phyloP scores from a whole-genome alignment of 2,113 vertebrate genomes.

The Clarias macrocephalus region DNA sequence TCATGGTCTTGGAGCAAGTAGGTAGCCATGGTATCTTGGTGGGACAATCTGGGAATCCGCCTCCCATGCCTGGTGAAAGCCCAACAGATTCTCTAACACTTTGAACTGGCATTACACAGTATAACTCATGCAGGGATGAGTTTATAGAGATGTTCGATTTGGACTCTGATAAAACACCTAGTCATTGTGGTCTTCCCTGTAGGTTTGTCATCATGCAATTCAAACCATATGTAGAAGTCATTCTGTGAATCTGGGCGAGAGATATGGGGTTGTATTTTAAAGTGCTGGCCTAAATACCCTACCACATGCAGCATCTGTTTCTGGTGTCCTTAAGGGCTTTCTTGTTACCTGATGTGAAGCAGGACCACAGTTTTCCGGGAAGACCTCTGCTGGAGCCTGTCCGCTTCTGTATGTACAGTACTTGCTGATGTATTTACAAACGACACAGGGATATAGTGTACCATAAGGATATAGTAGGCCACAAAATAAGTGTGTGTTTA shows the following conservation, averaged over 20 bases:
- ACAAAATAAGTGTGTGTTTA: not conserved
- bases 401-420: not conserved
- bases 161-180: constrained; percentile 4
- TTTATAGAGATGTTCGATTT: not conserved
- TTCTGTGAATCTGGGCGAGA: not conserved
- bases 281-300: not conserved
- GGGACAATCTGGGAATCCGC: not conserved
- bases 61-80: not conserved
- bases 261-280: not conserved
- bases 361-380: not conserved
- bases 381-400: not conserved
- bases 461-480: too few relatives aligned
- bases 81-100: not conserved
- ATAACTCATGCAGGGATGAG: not conserved
- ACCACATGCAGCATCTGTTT: not conserved
- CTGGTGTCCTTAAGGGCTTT: not conserved
- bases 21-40: not conserved
- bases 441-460: too few relatives aligned
- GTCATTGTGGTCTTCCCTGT: not conserved
- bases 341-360: not conserved
- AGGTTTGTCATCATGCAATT: not conserved
- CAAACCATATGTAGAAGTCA: constrained; percentile 1
- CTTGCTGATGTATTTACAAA: not conserved
- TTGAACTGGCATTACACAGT: not conserved
- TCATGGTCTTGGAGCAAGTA: not conserved